Percentiles rank a stretch among this genome's conserved stretches.
Evolutionary conservation across 2,888 invertebrate species (phyloP).

Genomic region (Ennomos quercinarius): DNA sequence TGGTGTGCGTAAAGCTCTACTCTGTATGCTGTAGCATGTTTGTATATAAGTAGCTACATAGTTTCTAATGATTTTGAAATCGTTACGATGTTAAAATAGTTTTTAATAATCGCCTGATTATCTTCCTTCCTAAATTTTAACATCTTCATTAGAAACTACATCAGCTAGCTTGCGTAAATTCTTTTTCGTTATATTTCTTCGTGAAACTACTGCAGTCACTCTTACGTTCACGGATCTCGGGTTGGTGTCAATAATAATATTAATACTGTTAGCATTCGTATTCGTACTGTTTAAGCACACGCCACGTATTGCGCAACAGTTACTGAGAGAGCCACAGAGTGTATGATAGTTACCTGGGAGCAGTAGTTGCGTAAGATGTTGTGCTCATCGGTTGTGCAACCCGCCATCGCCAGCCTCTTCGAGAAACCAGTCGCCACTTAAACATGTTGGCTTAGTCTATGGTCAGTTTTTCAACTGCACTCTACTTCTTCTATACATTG

Average conservation of each 20-base stretch:
- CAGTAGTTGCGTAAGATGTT: slow-evolving; percentile 42
- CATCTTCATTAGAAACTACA: no score
- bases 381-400: slow-evolving; percentile 45
- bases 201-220: slow-evolving; percentile 21
- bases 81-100: slow-evolving; percentile 1
- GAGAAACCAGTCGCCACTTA: slow-evolving; percentile 22
- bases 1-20: background rate
- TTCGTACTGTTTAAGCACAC: slow-evolving; percentile 23
- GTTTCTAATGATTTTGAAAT: no score
- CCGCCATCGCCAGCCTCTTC: slow-evolving; percentile 28
- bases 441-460: slow-evolving; percentile 28
- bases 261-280: slow-evolving; percentile 36
- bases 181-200: slow-evolving; percentile 11
- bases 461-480: slow-evolving; percentile 18
- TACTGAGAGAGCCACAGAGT: slow-evolving; percentile 10
- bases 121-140: background rate
- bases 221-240: slow-evolving; percentile 35
- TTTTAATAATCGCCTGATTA: background rate
- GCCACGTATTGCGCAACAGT: slow-evolving; percentile 14
- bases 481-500: no score
- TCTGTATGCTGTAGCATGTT: background rate
- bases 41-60: background rate
- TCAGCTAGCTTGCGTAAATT: no score
- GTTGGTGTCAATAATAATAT: slow-evolving; percentile 17
- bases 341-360: slow-evolving; percentile 23